A percentile compares a stretch with the other conserved stretches of the same genome.
Evolutionary conservation across 2,113 vertebrate genomes (phyloP).

Genomic region (Dermatemys mawii): DNA sequence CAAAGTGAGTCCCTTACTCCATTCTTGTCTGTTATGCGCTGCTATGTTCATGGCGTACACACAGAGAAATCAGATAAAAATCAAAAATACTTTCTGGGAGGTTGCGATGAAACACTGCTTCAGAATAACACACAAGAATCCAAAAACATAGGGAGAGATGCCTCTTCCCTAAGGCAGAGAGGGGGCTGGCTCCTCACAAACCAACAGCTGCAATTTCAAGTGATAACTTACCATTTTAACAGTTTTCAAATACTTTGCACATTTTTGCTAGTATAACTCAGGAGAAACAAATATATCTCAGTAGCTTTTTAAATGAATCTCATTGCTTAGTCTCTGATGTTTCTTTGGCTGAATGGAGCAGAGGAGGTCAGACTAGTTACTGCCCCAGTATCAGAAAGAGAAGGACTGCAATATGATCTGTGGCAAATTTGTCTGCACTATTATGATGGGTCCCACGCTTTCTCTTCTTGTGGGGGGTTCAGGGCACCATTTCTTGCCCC

Average conservation of each 20-base stretch:
- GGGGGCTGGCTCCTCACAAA: not conserved
- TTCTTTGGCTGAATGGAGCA: not conserved
- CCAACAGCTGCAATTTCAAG: not conserved
- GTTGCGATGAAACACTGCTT: not conserved
- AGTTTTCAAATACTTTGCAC: not conserved
- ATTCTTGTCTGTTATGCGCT: not conserved
- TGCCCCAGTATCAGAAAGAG: not conserved
- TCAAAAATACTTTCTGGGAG: not conserved
- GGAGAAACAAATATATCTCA: not conserved
- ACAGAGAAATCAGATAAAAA: not conserved
- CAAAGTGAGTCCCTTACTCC: not conserved
- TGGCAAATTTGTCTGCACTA: no score
- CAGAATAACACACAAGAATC: not conserved
- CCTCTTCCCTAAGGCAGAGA: not conserved
- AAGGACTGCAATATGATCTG: not conserved
- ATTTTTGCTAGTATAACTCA: not conserved
- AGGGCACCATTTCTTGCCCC: no score
- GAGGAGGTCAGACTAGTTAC: not conserved
- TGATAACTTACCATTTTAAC: not conserved
- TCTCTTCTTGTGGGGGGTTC: no score
- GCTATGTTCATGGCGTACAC: not conserved
- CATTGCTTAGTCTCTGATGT: not conserved
- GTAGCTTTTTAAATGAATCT: not conserved
- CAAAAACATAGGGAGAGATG: not conserved
- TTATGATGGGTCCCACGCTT: no score